Percentiles rank a stretch among this genome's conserved stretches.
Evolutionary conservation across 92 coral and sea anemone species (phyloP).

Genomic region (Zoanthus solanderi): DNA sequence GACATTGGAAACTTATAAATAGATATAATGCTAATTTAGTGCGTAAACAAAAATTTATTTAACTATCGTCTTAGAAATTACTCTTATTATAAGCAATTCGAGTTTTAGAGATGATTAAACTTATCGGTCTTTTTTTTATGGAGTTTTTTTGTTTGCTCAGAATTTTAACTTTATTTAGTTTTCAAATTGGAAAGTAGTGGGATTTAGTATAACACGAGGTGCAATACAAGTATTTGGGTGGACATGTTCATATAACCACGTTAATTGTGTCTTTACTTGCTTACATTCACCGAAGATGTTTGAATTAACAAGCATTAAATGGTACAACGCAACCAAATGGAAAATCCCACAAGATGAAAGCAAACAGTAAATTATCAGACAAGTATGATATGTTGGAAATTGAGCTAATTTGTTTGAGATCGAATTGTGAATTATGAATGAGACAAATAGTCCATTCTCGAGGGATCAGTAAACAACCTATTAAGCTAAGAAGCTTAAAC

Average conservation of each 20-base stretch:
- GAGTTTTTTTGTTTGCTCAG: not conserved
- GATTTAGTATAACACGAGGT: not conserved
- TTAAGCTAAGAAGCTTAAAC: not conserved
- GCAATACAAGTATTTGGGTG: not conserved
- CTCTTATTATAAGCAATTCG: constrained; percentile 1
- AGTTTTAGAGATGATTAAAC: constrained; percentile 2
- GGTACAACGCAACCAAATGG: constrained; percentile 8
- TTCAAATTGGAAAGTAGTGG: not conserved
- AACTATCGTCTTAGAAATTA: constrained; percentile 17
- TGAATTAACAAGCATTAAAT: constrained; percentile 29
- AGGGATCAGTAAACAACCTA: not conserved
- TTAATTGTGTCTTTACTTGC: constrained; percentile 5
- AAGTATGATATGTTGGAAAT: constrained; percentile 31
- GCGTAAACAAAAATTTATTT: constrained; percentile 21
- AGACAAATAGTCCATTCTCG: constrained; percentile 51
- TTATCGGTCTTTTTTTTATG: not conserved
- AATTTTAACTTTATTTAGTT: not conserved
- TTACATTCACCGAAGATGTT: not conserved
- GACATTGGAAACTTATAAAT: constrained; percentile 39
- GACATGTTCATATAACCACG: not conserved
- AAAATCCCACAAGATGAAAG: constrained; percentile 8
- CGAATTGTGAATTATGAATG: constrained; percentile 71
- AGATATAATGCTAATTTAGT: constrained; percentile 40
- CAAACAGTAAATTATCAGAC: constrained; percentile 55
- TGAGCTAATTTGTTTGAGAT: constrained; percentile 57